A percentile compares a stretch with the other conserved stretches of the same genome.
phyloP scores from a whole-genome alignment of 2,797 vertebrate genomes.

The Tadarida brasiliensis region DNA sequence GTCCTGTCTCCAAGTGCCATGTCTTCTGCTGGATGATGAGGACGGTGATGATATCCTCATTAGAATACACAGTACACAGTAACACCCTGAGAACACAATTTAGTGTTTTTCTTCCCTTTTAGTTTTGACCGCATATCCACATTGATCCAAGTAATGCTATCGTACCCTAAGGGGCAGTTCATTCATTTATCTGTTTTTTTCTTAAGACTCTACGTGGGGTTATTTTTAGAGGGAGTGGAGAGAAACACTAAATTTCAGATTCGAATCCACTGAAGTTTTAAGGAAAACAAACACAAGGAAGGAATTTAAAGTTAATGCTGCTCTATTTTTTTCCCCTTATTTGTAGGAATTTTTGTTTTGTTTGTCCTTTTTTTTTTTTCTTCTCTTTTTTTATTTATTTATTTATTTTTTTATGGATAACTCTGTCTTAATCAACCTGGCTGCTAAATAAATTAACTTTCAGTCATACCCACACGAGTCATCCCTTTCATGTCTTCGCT shows the following conservation, averaged over 20 bases:
- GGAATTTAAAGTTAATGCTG: not conserved
- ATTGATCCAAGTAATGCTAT: not conserved
- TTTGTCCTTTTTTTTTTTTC: not conserved
- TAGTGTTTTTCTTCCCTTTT: not conserved
- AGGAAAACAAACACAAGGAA: constrained; percentile 28
- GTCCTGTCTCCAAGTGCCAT: fast-evolving
- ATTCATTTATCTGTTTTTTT: not conserved
- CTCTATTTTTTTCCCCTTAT: not conserved
- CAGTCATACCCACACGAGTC: fast-evolving
- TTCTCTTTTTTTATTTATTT: too few species aligned
- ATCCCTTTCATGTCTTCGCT: constrained; percentile 28
- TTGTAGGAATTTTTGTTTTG: not conserved
- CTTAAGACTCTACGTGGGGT: fast-evolving
- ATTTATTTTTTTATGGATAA: not conserved
- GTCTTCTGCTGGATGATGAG: not conserved
- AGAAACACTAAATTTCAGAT: not conserved
- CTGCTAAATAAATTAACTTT: not conserved
- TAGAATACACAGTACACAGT: constrained; percentile 53
- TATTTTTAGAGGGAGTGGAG: fast-evolving
- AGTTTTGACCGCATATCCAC: fast-evolving
- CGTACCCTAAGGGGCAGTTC: not conserved
- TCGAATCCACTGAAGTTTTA: constrained; percentile 44
- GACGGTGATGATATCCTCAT: not conserved
- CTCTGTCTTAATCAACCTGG: constrained; percentile 46
- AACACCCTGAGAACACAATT: not conserved